Conservation (phyloP, 2,888 invertebrate genomes). For the Chorisops tibialis region DNA sequence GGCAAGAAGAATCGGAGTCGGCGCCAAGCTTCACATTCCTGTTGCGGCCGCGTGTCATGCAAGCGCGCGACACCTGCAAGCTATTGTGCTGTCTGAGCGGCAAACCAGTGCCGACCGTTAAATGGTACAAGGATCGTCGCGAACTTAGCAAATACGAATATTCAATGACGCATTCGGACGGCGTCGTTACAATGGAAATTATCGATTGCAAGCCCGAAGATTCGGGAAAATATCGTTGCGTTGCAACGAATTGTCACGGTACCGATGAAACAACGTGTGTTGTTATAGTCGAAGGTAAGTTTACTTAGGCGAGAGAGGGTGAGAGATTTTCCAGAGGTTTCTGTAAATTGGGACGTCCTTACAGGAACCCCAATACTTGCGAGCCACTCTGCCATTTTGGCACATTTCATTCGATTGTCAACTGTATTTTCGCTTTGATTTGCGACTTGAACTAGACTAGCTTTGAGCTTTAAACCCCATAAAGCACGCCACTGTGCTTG, state of each 20-base stretch:
- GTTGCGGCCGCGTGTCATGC: slow-evolving; percentile 97
- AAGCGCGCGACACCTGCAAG: slow-evolving; percentile 93
- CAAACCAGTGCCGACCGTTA: slow-evolving; percentile 90
- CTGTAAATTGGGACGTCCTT: too few relatives aligned
- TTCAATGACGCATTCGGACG: slow-evolving; percentile 86
- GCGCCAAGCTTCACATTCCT: slow-evolving; percentile 98
- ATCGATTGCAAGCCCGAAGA: slow-evolving; percentile 90
- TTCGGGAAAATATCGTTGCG: slow-evolving; percentile 93
- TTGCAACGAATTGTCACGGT: slow-evolving; percentile 91
- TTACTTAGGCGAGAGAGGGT: slow-evolving; percentile 8
- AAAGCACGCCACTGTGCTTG: too few relatives aligned
- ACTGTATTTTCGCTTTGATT: too few relatives aligned
- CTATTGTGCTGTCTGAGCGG: slow-evolving; percentile 94
- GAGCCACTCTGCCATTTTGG: too few relatives aligned
- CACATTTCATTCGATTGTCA: too few relatives aligned
- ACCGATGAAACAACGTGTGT: slow-evolving; percentile 93
- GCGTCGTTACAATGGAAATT: slow-evolving; percentile 96
- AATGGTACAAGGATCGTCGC: slow-evolving; percentile 87
- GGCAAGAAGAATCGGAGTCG: slow-evolving; percentile 89
- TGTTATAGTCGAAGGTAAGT: slow-evolving; percentile 88
- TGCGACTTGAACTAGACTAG: too few relatives aligned
- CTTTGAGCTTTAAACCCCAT: too few relatives aligned
- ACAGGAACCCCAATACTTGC: too few relatives aligned
- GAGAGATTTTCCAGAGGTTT: too few relatives aligned
- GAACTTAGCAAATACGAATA: slow-evolving; percentile 90